phyloP scores from a whole-genome alignment of 2,888 invertebrate genomes.

The Drosophila maculinotata region DNA sequence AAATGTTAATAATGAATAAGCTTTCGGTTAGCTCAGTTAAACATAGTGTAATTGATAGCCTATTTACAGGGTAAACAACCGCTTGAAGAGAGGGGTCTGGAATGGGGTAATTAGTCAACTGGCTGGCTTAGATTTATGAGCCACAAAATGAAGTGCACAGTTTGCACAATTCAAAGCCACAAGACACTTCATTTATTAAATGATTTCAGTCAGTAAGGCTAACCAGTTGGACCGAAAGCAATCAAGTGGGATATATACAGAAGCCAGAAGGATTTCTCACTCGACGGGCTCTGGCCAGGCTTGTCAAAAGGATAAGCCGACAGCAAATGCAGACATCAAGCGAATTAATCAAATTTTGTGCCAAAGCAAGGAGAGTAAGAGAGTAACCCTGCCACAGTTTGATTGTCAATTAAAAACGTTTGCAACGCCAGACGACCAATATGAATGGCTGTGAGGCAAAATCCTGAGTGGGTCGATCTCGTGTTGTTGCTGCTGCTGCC shows the following conservation, averaged over 20 bases:
- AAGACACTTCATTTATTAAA: conserved; percentile 69
- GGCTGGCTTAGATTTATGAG: conserved; percentile 31
- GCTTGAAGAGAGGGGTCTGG: not conserved
- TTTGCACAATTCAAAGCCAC: conserved; percentile 51
- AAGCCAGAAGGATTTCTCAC: conserved; percentile 7
- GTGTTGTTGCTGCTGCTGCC: too few species aligned
- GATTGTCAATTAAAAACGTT: conserved; percentile 73
- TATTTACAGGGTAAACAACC: not conserved
- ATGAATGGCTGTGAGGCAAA: conserved; percentile 39
- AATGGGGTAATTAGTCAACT: conserved; percentile 27
- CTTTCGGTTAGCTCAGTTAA: not conserved
- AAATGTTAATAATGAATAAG: conserved; percentile 10
- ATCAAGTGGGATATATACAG: conserved; percentile 30
- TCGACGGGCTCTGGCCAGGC: conserved; percentile 13
- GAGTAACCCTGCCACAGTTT: conserved; percentile 41
- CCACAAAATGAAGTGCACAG: conserved; percentile 42
- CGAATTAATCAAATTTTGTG: conserved; percentile 67
- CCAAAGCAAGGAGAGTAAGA: conserved; percentile 31
- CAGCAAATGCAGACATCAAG: conserved; percentile 67
- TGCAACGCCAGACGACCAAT: conserved; percentile 54
- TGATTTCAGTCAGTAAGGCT: conserved; percentile 45
- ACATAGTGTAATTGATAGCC: not conserved
- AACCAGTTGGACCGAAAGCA: conserved; percentile 21
- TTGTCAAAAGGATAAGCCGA: conserved; percentile 62
- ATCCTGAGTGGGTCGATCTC: conserved; percentile 43